These are phyloP conservation scores for Apotomis turbidana DNA, from an alignment of 2,888 invertebrate genomes.

Conservation along the genomic window DNA sequence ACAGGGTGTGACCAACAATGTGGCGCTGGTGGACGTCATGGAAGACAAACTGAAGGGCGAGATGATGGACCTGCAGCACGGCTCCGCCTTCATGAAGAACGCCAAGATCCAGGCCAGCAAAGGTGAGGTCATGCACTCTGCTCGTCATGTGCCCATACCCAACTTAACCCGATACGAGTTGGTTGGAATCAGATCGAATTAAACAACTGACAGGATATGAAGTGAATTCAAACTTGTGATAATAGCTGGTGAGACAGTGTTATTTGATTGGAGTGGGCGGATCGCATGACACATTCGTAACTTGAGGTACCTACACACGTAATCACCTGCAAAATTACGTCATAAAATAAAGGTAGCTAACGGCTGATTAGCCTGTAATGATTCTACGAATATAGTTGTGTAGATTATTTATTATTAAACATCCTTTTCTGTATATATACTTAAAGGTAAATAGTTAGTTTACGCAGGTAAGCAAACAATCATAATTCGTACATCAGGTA, in stretches of 20 bases:
- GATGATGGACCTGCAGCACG: slow-evolving; percentile 96
- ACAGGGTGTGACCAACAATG: slow-evolving; percentile 90
- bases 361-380: too few relatives aligned
- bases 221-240: neutral
- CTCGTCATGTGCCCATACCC: neutral
- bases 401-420: too few relatives aligned
- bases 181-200: neutral
- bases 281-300: neutral
- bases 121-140: slow-evolving; percentile 52
- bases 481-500: too few relatives aligned
- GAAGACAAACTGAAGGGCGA: slow-evolving; percentile 94
- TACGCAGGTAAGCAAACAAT: too few relatives aligned
- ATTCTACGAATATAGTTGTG: too few relatives aligned
- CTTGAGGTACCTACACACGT: neutral
- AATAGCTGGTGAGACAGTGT: neutral
- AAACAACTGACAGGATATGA: neutral
- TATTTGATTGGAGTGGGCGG: neutral
- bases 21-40: slow-evolving; percentile 92
- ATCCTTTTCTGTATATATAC: too few relatives aligned
- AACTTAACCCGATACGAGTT: slow-evolving; percentile 1
- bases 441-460: too few relatives aligned
- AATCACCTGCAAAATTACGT: neutral
- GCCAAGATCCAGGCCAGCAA: slow-evolving; percentile 89
- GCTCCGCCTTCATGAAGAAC: slow-evolving; percentile 91
- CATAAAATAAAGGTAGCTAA: neutral